Conservation (phyloP, 2,113 vertebrate genomes). For the Tricholaema leucomelas region DNA sequence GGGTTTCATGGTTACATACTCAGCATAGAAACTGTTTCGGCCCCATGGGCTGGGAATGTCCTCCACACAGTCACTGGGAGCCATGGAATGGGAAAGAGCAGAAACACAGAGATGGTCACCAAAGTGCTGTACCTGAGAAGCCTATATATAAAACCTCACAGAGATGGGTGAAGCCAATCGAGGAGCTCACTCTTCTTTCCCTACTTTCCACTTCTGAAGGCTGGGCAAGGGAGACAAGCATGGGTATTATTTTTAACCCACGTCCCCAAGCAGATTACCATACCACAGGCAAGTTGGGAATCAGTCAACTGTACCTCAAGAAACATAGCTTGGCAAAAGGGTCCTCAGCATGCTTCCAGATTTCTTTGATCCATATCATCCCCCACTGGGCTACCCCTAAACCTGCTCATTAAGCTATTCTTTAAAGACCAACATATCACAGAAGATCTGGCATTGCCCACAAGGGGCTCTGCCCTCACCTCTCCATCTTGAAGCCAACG, state of each 20-base stretch:
- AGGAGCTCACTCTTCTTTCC: background rate
- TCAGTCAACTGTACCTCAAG: background rate
- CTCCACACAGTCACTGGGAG: background rate
- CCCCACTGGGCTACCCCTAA: background rate
- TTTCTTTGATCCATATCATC: background rate
- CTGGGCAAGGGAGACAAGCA: background rate
- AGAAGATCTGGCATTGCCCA: background rate
- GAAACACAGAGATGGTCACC: background rate
- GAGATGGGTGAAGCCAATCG: background rate
- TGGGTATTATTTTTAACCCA: accelerated
- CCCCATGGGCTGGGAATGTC: accelerated
- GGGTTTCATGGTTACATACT: background rate
- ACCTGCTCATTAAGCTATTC: background rate
- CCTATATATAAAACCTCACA: accelerated
- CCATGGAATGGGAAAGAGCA: background rate
- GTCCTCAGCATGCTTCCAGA: background rate
- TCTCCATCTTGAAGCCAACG: background rate
- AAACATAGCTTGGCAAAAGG: background rate
- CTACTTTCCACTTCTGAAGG: background rate
- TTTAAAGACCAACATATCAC: background rate
- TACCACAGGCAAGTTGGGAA: background rate
- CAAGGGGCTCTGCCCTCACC: background rate
- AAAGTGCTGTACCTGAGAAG: accelerated
- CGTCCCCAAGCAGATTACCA: background rate
- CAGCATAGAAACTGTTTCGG: background rate